Evolutionary conservation across 2,113 vertebrate genomes (phyloP), one percentile per base, ranked within the genome.

Genomic region (Seriola quinqueradiata): DNA sequence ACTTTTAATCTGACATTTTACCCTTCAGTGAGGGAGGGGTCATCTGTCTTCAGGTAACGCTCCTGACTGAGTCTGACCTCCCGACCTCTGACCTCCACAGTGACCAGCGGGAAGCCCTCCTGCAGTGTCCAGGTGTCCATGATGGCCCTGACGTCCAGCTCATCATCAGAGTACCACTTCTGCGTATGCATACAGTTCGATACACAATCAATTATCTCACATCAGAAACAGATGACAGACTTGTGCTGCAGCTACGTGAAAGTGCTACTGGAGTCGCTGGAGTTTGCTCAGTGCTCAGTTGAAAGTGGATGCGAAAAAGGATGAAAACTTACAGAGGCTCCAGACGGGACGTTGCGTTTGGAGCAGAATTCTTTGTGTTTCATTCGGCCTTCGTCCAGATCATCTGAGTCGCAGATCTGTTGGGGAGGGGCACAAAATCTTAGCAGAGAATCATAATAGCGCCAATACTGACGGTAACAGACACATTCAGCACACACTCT

Each of bases 61-160:
- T 98, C 95, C 87, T 98, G 97, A 81, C 92, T 95, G 74, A 98
- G 87, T 52, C 93, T 88, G 7, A 98, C 91, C 0, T 96, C 95
- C 42, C 92, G 96, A 85, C 96, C 96, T 89, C 81, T 95, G 82
- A 97, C 82, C 0, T 94, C 95, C 73, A 98, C 89, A 4, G 95
- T 97, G 72, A 98, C 93, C 84, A 98, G 83, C 0, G 97, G 97
- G 77, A 97, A 98, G 21, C 97, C 97, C 73, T 97, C 97, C 85
- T 98, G 98, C 82, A 97, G 93, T 0, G 96, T 98, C 98, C 97
- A 98, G 0, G 96, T 97, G 81, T 97, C 95, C 97, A 98, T 98
- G 94, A 97, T 96, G 50, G 90, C 85, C 71, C 74, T 95, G 46
- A 98, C 94, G 19, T 97, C 96, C 78, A 96, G 89, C 70, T 94